phyloP scores from a whole-genome alignment of 2,888 invertebrate genomes.

The Cremastobaeus sp. region DNA sequence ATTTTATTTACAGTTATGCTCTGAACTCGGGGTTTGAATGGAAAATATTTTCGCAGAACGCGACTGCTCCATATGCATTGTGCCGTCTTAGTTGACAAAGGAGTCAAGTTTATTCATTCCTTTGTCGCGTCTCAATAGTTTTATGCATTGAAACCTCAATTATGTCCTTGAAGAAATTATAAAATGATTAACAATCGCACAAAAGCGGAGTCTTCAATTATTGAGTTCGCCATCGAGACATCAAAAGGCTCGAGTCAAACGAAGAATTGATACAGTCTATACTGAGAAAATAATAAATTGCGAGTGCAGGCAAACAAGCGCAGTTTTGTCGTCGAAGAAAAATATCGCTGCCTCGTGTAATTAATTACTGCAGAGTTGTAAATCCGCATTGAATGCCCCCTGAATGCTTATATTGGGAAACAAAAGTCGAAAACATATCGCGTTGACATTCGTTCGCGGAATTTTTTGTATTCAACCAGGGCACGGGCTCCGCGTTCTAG shows the following conservation, averaged over 20 bases:
- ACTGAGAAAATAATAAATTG: slow-evolving; percentile 17
- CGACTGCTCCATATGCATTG: slow-evolving; percentile 6
- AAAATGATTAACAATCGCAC: slow-evolving; percentile 39
- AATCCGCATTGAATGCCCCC: slow-evolving; percentile 10
- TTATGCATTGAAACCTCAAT: slow-evolving; percentile 23
- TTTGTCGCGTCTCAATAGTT: slow-evolving; percentile 7
- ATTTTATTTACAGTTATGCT: slow-evolving; percentile 29
- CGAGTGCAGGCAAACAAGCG: slow-evolving; percentile 10
- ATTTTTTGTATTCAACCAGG: slow-evolving; percentile 30
- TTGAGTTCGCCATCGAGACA: slow-evolving; percentile 6
- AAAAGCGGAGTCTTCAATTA: slow-evolving; percentile 12
- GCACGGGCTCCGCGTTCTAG: slow-evolving; percentile 43
- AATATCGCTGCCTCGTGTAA: slow-evolving; percentile 15
- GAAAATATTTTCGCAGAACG: slow-evolving; percentile 33
- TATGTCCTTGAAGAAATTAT: slow-evolving; percentile 37
- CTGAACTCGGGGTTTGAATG: slow-evolving; percentile 17
- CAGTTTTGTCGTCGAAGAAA: neutral
- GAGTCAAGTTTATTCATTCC: slow-evolving; percentile 2
- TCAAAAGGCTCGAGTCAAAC: slow-evolving; percentile 19
- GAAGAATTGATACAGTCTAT: slow-evolving; percentile 10
- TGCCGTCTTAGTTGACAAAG: slow-evolving; percentile 1
- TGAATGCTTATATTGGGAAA: slow-evolving; percentile 32
- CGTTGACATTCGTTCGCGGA: slow-evolving; percentile 40
- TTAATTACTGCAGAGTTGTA: slow-evolving; percentile 39
- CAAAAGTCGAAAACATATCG: slow-evolving; percentile 51